phyloP scores from a whole-genome alignment of 2,113 vertebrate species.

The Cacatua alba region DNA sequence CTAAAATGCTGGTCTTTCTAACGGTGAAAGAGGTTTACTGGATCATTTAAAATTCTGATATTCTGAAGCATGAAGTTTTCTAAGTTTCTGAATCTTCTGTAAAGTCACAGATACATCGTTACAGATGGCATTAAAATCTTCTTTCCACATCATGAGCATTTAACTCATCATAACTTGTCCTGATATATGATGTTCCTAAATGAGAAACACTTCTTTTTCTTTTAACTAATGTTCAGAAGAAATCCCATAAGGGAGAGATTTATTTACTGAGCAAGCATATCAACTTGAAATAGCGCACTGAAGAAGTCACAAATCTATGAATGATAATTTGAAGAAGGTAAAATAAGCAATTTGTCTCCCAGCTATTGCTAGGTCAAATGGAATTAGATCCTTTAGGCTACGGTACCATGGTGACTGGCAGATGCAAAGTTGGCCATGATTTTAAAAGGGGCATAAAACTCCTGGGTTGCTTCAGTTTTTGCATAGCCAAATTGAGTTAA shows the following conservation, averaged over 20 bases:
- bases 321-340: background rate
- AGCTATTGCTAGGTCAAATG: background rate
- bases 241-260: background rate
- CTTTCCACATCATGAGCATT: background rate
- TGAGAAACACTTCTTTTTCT: background rate
- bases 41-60: background rate
- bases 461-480: background rate
- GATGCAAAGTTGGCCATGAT: background rate
- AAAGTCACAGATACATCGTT: background rate
- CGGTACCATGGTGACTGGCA: conserved; percentile 2
- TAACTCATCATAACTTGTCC: background rate
- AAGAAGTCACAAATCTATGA: background rate
- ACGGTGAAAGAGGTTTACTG: background rate
- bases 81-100: background rate
- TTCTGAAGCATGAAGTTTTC: background rate
- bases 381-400: conserved; percentile 11
- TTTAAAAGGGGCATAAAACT: background rate
- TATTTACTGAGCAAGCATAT: background rate
- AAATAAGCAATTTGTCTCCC: conserved; percentile 18
- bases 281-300: background rate
- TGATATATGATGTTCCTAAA: background rate
- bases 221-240: background rate
- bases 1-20: background rate
- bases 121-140: background rate
- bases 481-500: background rate